Evolutionary conservation across 2,888 invertebrate species (phyloP), one percentile per base, ranked within the genome.

Genomic region (Platycnemis pennipes): DNA sequence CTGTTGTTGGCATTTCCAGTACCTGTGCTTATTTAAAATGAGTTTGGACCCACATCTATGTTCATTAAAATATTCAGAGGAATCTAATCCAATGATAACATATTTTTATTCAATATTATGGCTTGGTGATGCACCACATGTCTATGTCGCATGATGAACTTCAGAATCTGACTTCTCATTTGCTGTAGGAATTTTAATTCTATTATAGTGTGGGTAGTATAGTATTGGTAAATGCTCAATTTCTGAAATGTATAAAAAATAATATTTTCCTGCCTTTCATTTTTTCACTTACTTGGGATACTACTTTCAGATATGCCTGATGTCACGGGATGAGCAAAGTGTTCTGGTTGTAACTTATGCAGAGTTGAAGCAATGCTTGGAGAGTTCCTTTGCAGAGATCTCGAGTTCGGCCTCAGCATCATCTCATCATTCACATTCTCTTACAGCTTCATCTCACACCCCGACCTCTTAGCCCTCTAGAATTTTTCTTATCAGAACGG

Each of bases 281-380:
- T 13, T 16, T 77, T 37, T 37, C 53, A 26, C n/a, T 26, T 77
- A 77, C 37, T 77, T 37, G 37, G 13, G 5, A 37, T 77, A 11
- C 56, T 95, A 95, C 95, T 96, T 96, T n/a, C 96, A 98, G 98
- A 98, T 99, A 95, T 99, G 99, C 96, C 97, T 99, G 95, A 99
- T 99, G 98, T 99, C 99, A 2, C 98, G 99, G 95, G 99, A 99
- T 96, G 99, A 99, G 96, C 99, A 99, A 96, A 99, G 99, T 96
- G 98, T 99, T 95, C 97, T 99, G 95, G 99, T 99, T 95, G 99
- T 99, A 95, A 98, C 99, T 95, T 99, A 99, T 96, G 98, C 98
- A 44, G 99, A 99, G 96, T 97, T 99, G 96, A 99, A 99, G 96
- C 98, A 98, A 96, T 99, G 99, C 97, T 97, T 99, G 96, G 99